phyloP scores from a whole-genome alignment of 2,888 invertebrate genomes.

The Eristalinus aeneus region DNA sequence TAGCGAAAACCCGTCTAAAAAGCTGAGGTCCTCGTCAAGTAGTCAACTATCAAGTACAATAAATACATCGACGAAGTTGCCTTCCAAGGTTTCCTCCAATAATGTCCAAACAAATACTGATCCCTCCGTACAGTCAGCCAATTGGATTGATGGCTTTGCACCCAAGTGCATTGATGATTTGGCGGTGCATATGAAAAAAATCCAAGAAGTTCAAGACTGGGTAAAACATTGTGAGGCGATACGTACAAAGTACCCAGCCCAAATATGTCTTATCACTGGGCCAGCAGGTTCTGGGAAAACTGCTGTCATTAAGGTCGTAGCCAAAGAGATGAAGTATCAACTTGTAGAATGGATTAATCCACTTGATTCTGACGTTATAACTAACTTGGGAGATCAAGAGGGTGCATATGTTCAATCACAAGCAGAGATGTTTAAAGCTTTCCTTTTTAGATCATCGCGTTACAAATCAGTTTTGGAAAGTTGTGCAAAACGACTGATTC shows the following conservation, averaged over 20 bases:
- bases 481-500: constrained; percentile 83
- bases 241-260: constrained; percentile 75
- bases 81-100: not conserved
- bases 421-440: constrained; percentile 87
- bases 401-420: constrained; percentile 82
- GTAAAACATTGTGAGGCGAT: constrained; percentile 78
- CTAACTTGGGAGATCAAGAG: constrained; percentile 74
- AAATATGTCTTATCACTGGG: constrained; percentile 88
- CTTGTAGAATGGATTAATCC: constrained; percentile 92
- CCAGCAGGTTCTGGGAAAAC: constrained; percentile 94
- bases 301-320: constrained; percentile 85
- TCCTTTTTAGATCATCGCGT: constrained; percentile 89
- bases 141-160: constrained; percentile 84
- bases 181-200: constrained; percentile 88
- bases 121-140: constrained; percentile 71
- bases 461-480: constrained; percentile 85
- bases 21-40: constrained; percentile 30
- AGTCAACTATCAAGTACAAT: not conserved
- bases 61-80: not conserved
- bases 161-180: constrained; percentile 84
- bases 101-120: not conserved
- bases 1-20: constrained; percentile 34
- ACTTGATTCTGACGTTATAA: constrained; percentile 84
- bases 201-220: constrained; percentile 88
- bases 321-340: constrained; percentile 82